Conservation (phyloP, 2,888 invertebrate species). For the Aphodius sticticus region DNA sequence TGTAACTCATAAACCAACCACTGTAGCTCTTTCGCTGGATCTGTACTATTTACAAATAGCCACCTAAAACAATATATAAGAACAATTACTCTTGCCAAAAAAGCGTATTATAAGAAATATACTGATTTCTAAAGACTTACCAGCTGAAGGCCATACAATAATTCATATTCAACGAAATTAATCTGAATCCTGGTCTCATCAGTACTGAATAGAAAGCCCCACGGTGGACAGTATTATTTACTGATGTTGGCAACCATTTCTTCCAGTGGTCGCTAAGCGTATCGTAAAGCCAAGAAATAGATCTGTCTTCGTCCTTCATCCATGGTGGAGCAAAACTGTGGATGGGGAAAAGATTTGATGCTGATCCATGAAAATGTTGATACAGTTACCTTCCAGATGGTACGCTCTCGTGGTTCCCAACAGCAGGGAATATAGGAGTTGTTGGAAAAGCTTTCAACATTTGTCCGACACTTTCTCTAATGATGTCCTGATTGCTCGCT, state of each 20-base stretch:
- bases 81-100: neutral
- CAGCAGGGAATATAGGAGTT: constrained; percentile 89
- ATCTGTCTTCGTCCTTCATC: constrained; percentile 79
- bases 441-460: constrained; percentile 87
- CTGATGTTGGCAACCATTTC: constrained; percentile 86
- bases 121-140: constrained; percentile 60
- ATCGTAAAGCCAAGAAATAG: constrained; percentile 90
- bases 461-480: constrained; percentile 82
- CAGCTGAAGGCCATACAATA: constrained; percentile 95
- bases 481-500: constrained; percentile 81
- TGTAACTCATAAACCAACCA: constrained; percentile 95
- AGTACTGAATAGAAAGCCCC: constrained; percentile 93
- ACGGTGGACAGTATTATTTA: constrained; percentile 81
- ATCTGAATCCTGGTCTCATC: constrained; percentile 86
- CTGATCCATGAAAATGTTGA: constrained; percentile 17
- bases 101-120: too few species aligned
- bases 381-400: constrained; percentile 87
- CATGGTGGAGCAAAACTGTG: constrained; percentile 87
- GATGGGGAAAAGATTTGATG: constrained; percentile 37
- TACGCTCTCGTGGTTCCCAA: constrained; percentile 96
- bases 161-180: constrained; percentile 94
- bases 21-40: constrained; percentile 92
- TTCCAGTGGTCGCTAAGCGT: constrained; percentile 89
- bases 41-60: constrained; percentile 93
- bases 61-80: constrained; percentile 67